These are phyloP conservation scores for Orthosia gothica DNA, from an alignment of 2,888 invertebrate genomes.

Conservation along the genomic window DNA sequence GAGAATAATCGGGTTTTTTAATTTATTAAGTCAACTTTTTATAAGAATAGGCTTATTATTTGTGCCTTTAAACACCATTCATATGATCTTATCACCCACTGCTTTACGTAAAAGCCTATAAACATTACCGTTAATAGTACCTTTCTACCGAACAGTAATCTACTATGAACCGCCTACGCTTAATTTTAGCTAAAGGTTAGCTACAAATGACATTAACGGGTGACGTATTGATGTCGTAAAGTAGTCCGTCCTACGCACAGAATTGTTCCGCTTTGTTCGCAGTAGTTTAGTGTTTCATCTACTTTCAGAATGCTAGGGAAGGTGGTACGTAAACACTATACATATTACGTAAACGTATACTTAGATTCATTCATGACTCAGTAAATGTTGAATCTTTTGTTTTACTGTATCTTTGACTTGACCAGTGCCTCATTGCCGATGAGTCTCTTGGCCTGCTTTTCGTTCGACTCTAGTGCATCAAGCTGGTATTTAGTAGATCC, in stretches of 20 bases:
- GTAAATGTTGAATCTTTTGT: too few species aligned
- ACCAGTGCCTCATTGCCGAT: too few species aligned
- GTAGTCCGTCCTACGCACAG: neutral
- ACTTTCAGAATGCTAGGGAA: neutral
- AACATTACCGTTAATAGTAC: neutral
- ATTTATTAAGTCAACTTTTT: too few species aligned
- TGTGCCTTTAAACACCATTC: neutral
- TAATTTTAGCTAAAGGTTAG: constrained; percentile 34
- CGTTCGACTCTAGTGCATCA: too few species aligned
- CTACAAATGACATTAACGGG: constrained; percentile 11
- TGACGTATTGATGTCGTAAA: constrained; percentile 28
- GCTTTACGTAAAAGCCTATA: constrained; percentile 5
- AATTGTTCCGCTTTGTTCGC: neutral
- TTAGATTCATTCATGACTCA: too few species aligned
- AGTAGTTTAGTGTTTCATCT: neutral
- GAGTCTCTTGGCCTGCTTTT: too few species aligned
- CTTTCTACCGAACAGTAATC: constrained; percentile 7
- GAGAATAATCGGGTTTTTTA: too few species aligned
- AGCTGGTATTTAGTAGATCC: too few species aligned
- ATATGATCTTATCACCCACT: constrained; percentile 1
- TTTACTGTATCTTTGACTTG: too few species aligned
- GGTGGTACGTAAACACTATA: too few species aligned
- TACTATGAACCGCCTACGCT: constrained; percentile 19
- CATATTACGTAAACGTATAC: too few species aligned
- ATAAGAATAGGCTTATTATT: neutral